Percentiles rank a stretch among this genome's conserved stretches.
Conservation (phyloP, 2,797 vertebrate genomes). For the Poeciliopsis turneri region DNA sequence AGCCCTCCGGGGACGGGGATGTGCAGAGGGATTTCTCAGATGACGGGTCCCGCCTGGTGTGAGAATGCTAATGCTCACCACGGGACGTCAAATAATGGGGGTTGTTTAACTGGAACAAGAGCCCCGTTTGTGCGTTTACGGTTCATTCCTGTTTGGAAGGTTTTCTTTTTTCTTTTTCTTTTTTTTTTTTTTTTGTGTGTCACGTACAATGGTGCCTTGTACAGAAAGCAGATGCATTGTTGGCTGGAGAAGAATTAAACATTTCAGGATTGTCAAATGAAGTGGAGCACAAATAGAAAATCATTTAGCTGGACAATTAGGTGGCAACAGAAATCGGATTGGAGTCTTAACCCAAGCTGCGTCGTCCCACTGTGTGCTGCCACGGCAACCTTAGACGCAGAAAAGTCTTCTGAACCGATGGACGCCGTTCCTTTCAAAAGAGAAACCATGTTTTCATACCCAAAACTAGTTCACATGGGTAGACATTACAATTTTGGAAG, state of each 20-base stretch:
- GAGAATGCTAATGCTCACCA: constrained; percentile 46
- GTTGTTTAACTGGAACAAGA: constrained; percentile 36
- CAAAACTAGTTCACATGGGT: too few relatives aligned
- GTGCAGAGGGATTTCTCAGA: constrained; percentile 52
- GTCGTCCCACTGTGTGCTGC: neutral
- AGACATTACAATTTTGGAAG: too few relatives aligned
- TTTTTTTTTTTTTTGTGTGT: neutral
- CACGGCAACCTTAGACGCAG: neutral
- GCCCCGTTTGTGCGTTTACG: constrained; percentile 13
- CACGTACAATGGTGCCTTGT: neutral
- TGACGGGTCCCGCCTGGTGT: constrained; percentile 25
- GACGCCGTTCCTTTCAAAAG: neutral
- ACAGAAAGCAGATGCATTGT: neutral
- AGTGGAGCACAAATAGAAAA: neutral
- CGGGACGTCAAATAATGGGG: constrained; percentile 21
- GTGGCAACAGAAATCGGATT: neutral
- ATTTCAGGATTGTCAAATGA: neutral
- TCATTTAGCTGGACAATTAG: neutral
- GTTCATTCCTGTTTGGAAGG: constrained; percentile 19
- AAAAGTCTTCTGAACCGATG: neutral
- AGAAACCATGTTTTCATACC: neutral
- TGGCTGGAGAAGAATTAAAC: neutral
- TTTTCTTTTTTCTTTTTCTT: neutral
- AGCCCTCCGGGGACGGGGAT: constrained; percentile 17
- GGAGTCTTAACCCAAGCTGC: neutral